A percentile compares a stretch with the other conserved stretches of the same genome.
These are phyloP conservation scores for Apostichopus parvimensis DNA, from an alignment of 35 echinoderm and acorn worm species.

Conservation along the genomic window DNA sequence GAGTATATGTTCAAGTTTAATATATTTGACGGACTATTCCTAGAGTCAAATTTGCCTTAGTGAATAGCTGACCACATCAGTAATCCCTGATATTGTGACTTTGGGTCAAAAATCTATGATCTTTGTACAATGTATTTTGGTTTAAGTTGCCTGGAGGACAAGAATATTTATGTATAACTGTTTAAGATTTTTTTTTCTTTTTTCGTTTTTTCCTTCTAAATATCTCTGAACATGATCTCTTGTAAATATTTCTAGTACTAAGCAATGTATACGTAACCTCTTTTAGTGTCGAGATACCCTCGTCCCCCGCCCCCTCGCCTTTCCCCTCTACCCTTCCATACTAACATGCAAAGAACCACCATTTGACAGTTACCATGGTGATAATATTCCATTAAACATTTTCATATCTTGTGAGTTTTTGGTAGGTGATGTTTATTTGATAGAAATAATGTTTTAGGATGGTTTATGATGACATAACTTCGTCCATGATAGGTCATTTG, in stretches of 20 bases:
- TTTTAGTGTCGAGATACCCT: background rate
- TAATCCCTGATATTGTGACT: background rate
- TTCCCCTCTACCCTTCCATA: background rate
- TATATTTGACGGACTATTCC: background rate
- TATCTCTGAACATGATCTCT: background rate
- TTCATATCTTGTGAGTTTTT: no score
- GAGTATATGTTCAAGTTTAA: no score
- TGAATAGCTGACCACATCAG: background rate
- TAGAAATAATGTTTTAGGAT: no score
- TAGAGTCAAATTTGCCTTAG: background rate
- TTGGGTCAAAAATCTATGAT: background rate
- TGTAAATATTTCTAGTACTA: conserved; percentile 46
- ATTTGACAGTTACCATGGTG: background rate
- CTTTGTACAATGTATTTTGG: background rate
- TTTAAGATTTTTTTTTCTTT: background rate
- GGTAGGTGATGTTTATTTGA: no score
- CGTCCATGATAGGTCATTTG: no score
- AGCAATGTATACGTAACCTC: background rate
- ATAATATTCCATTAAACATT: no score
- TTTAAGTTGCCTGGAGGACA: background rate
- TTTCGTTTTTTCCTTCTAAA: background rate
- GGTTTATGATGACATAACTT: no score
- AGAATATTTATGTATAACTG: conserved; percentile 1
- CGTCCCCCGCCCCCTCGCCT: no score
- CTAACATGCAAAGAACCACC: background rate